Evolutionary conservation across 2,888 invertebrate species (phyloP).

Genomic region (Napeogenes inachia): DNA sequence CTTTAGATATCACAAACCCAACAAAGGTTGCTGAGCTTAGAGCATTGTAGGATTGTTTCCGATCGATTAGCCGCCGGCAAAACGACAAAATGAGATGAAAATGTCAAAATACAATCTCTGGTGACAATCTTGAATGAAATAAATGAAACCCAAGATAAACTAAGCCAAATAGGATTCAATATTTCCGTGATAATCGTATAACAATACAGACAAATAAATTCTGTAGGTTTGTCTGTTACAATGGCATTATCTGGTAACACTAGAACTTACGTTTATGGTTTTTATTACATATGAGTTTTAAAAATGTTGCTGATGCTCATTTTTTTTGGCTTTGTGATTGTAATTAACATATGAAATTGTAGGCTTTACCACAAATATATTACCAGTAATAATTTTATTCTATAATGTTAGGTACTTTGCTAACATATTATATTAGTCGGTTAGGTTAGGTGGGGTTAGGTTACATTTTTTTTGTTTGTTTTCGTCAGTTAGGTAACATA

Average conservation of each 20-base stretch:
- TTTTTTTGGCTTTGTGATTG: no score
- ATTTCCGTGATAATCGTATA: slow-evolving; percentile 12
- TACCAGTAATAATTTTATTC: no score
- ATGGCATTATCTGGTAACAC: slow-evolving; percentile 58
- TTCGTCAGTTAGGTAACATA: no score
- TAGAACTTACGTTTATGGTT: slow-evolving; percentile 60
- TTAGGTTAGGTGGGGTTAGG: no score
- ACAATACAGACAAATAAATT: slow-evolving; percentile 11
- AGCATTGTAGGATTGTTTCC: slow-evolving; percentile 52
- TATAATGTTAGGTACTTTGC: no score
- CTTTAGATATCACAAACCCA: no score
- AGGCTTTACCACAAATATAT: no score
- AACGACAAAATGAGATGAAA: slow-evolving; percentile 70
- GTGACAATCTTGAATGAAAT: slow-evolving; percentile 52
- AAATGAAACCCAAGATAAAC: slow-evolving; percentile 15
- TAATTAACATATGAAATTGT: no score
- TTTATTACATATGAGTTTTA: slow-evolving; percentile 34
- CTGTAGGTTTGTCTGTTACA: slow-evolving; percentile 38
- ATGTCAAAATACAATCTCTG: slow-evolving; percentile 73
- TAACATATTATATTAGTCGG: no score
- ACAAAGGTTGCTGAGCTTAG: slow-evolving; percentile 33
- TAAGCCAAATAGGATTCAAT: slow-evolving; percentile 20
- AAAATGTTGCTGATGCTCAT: no score
- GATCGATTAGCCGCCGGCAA: slow-evolving; percentile 66
- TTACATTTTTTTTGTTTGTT: no score